Evolutionary conservation across 2,113 vertebrate genomes (phyloP), one percentile per base, ranked within the genome.

Genomic region (Psammodynastes pulverulentus): DNA sequence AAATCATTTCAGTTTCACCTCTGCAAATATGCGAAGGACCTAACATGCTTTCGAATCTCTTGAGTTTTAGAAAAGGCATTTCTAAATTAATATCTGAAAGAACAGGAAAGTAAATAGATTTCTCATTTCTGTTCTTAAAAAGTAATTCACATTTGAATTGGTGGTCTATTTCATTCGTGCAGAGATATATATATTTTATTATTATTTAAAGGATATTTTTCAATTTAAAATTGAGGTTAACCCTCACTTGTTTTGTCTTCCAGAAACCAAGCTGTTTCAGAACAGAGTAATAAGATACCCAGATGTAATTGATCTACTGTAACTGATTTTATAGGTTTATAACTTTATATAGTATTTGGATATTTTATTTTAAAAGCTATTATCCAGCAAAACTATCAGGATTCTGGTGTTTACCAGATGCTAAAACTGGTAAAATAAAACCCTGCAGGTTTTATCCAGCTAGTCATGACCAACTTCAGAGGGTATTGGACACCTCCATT

Each of bases 1-100:
- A 51, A 51, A 43, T 51, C 8, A 90, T 9, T 89, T 93, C 1
- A 87, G 72, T 92, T 72, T 89, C n/a, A 88, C 93, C 92, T 91
- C 51, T 17, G 1, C 1, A 54, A 54, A 87, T 84, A n/a, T 24
- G 87, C 24, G 4, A 58, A 89, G 52, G 49, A 53, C 12, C 24
- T 10, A 85, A 46, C 23, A 45, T 4, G 24, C 48, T 48, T 48
- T 48, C 46, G 29, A 48, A 13, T 29, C 45, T 86, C 21, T 12
- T 48, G 9, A 48, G 12, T 26, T 86, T 86, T 46, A 85, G 21
- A 85, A 24, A 45, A 49, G 24, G 45, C 24, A 49, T 86, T 86
- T 49, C 12, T 49, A 26, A 86, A 46, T 39, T 48, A 13, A 86
- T 13, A 24, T 29, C 84, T 49, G 45, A 46, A 49, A 34, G n/a